phyloP scores from a whole-genome alignment of 1,140 invertebrate genomes.

The Leptinotarsa undecemlineata region DNA sequence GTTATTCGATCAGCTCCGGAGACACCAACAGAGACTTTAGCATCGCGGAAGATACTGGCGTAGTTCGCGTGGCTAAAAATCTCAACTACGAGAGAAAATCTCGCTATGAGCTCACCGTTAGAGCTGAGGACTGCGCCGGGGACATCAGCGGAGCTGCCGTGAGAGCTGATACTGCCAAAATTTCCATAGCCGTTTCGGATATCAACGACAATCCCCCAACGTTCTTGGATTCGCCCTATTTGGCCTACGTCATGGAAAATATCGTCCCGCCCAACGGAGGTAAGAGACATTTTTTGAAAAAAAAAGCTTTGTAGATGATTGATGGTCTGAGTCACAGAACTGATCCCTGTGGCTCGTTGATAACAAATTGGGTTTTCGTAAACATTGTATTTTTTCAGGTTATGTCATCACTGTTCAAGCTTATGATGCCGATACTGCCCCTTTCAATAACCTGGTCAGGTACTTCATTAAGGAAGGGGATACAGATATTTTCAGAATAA shows the following conservation, averaged over 20 bases:
- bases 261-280: slow-evolving; percentile 73
- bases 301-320: not conserved
- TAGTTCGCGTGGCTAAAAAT: slow-evolving; percentile 85
- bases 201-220: slow-evolving; percentile 94
- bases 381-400: slow-evolving; percentile 42
- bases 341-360: not conserved
- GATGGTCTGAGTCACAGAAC: not conserved
- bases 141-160: slow-evolving; percentile 61
- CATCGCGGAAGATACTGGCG: slow-evolving; percentile 87
- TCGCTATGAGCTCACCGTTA: slow-evolving; percentile 80
- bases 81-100: slow-evolving; percentile 89
- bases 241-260: slow-evolving; percentile 92
- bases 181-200: slow-evolving; percentile 77
- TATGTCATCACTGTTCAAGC: slow-evolving; percentile 82
- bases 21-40: slow-evolving; percentile 89
- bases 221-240: slow-evolving; percentile 88
- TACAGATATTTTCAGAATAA: slow-evolving; percentile 84
- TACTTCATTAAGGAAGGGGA: slow-evolving; percentile 93
- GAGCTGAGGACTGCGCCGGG: slow-evolving; percentile 85
- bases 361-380: not conserved
- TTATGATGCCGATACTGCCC: slow-evolving; percentile 87
- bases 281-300: not conserved
- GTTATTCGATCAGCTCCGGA: slow-evolving; percentile 86
- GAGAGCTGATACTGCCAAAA: slow-evolving; percentile 72
- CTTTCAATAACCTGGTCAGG: slow-evolving; percentile 84